phyloP scores from a whole-genome alignment of 2,797 vertebrate genomes.

The Thripadectes ignobilis region DNA sequence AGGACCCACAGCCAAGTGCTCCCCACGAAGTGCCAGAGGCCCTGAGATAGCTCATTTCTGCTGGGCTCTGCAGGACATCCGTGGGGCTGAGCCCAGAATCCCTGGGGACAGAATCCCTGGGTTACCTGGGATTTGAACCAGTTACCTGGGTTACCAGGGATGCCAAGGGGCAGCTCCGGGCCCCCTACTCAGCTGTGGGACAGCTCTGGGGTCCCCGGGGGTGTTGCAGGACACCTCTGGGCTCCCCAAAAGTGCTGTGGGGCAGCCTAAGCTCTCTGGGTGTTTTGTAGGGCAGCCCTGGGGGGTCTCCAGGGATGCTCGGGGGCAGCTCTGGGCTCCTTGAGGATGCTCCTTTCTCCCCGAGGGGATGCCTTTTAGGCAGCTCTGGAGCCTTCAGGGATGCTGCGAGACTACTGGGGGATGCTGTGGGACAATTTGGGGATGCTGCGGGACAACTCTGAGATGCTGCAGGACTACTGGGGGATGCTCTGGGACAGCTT shows the following conservation, averaged over 20 bases:
- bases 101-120: not conserved
- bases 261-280: rapidly evolving
- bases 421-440: not conserved
- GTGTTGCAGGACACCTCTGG: not conserved
- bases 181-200: not conserved
- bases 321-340: not conserved
- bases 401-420: too few relatives aligned
- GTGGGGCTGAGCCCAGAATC: not conserved
- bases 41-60: rapidly evolving
- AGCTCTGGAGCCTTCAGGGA: not conserved
- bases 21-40: rapidly evolving
- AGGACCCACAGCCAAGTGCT: not conserved
- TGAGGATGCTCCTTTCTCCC: not conserved
- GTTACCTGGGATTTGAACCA: not conserved
- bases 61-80: rapidly evolving
- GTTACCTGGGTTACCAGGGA: not conserved
- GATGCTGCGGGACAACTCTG: too few relatives aligned
- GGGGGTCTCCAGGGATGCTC: too few relatives aligned
- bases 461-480: too few relatives aligned
- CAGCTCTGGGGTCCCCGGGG: too few relatives aligned
- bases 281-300: not conserved
- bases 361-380: not conserved
- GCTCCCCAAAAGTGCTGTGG: not conserved
- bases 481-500: too few relatives aligned
- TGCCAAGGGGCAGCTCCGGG: not conserved